These are phyloP conservation scores for Epiblema foenella DNA, from an alignment of 2,888 invertebrate genomes.

Conservation along the genomic window DNA sequence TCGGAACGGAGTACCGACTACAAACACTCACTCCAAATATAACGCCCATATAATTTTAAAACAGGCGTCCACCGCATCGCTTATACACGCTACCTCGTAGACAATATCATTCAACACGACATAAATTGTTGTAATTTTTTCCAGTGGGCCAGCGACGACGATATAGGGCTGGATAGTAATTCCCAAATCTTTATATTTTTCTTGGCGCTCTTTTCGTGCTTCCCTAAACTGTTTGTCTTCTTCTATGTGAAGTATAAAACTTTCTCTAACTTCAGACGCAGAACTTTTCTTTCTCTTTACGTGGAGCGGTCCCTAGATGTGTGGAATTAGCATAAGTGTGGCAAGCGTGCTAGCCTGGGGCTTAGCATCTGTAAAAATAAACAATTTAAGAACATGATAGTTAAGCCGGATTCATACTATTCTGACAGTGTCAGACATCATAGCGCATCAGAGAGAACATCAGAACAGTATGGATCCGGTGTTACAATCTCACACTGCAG, in stretches of 20 bases:
- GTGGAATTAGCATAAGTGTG: conserved; percentile 1
- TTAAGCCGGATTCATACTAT: no score
- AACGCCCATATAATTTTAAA: no score
- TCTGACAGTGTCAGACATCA: no score
- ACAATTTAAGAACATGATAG: no score
- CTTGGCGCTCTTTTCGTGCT: background rate
- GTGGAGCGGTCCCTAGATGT: background rate
- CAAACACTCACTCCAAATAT: no score
- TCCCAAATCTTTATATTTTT: background rate
- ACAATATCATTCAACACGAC: background rate
- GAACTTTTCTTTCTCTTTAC: background rate
- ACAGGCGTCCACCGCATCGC: no score
- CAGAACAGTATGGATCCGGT: no score
- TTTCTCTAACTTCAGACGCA: background rate
- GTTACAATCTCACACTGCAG: no score
- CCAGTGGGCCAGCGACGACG: background rate
- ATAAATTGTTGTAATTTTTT: background rate
- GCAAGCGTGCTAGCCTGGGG: conserved; percentile 6
- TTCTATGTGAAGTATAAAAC: conserved; percentile 1
- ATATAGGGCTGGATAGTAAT: background rate
- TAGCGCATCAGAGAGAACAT: no score
- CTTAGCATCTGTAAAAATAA: conserved; percentile 3
- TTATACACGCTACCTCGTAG: background rate
- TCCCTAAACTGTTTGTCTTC: background rate
- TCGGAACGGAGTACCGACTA: no score